Base-by-base conservation (phyloP, 2,113 vertebrate genomes). In the Zosterops japonicus region DNA sequence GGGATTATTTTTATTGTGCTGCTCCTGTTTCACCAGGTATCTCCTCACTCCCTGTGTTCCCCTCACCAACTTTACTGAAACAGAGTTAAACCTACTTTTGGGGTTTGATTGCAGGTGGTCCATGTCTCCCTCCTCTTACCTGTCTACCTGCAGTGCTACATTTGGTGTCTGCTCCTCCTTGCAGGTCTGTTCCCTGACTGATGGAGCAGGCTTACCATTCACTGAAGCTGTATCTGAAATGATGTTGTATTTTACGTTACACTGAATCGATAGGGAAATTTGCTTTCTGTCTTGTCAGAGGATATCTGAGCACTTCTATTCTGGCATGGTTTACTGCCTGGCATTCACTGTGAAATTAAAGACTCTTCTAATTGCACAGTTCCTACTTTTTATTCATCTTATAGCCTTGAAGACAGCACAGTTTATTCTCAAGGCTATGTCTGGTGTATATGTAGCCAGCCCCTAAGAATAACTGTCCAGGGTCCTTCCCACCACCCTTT, bases 261-360 rank as follows among this genome's bases (percentile, higher is more conserved):
- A 33, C 8, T 39, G 64, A 88, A 94, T 89, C 0, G 0, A 83
- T 69, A 68, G 8, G 12, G 85, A 88, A 92, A 83, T 77, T 46
- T 69, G 50, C 20, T 82, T 83, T 94, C 59, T 83, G 55, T 78
- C 68, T 67, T 80, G 68, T 80, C 21, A 33, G 70, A 83, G 24
- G 33, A 57, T 80, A 65, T 63, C 79, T 39, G 63, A 93, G 64
- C 55, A 8, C 47, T 63, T 59, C 47, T 80, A 4, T 90, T 90
- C 39, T 63, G 46, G 46, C 3, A 5, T 4, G 4, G 31, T 76
- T 87, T 72, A 42, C 53, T 36, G 75, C 85, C 79, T 64, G 67
- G 68, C 36, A 39, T 70, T 88, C 50, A 47, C 46, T 47, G 55
- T 67, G 68, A 90, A 94, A 90, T 80, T 86, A 80, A 86, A 92